Conservation (phyloP, 2,113 vertebrate species). For the Myiagra hebetior region DNA sequence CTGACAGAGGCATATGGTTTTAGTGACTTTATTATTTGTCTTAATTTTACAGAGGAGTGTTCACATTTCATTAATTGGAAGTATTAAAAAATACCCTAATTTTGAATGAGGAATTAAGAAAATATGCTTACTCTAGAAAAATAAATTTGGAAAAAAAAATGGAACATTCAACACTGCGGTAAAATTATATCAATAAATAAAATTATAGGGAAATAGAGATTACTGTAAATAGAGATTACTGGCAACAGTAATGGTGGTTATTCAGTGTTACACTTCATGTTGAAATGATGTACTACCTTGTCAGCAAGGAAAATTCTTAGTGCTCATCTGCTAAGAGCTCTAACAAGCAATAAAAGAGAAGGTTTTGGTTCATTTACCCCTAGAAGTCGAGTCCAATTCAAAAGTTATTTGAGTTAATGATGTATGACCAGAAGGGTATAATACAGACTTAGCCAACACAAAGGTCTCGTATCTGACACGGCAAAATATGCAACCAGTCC, state of each 20-base stretch:
- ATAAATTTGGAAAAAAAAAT: not conserved
- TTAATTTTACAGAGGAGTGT: not conserved
- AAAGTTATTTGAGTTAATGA: slow-evolving; percentile 24
- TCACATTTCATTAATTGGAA: not conserved
- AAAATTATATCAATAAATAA: not conserved
- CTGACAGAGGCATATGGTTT: not conserved
- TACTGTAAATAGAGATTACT: not conserved
- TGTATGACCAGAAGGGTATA: not conserved
- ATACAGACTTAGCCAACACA: not conserved
- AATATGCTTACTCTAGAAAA: not conserved
- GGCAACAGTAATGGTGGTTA: not conserved
- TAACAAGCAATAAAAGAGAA: slow-evolving; percentile 13
- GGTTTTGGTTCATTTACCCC: slow-evolving; percentile 14
- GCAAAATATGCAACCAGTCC: not conserved
- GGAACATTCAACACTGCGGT: not conserved
- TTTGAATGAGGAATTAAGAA: not conserved
- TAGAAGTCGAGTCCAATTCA: not conserved
- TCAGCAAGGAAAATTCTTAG: slow-evolving; percentile 28
- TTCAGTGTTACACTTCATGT: not conserved
- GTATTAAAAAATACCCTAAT: not conserved
- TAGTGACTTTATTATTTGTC: not conserved
- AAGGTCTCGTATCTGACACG: not conserved
- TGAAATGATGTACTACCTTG: not conserved
- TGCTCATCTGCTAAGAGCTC: not conserved
- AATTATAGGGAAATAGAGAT: not conserved